Percentiles rank a stretch among this genome's conserved stretches.
phyloP scores from a whole-genome alignment of 2,113 vertebrate genomes.

The Sapajus apella region DNA sequence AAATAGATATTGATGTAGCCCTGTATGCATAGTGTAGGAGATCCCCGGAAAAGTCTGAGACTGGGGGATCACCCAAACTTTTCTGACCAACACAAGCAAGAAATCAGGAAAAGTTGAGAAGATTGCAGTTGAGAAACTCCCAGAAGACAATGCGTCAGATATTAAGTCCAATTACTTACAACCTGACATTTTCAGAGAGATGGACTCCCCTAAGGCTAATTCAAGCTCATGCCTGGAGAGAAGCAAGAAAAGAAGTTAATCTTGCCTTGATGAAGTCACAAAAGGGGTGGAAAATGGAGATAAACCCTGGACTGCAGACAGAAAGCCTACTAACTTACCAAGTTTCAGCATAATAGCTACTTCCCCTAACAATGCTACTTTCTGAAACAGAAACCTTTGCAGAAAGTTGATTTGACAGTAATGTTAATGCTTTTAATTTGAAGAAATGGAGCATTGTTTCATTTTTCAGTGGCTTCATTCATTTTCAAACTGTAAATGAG shows the following conservation, averaged over 20 bases:
- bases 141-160: background rate
- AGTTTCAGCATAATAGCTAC: background rate
- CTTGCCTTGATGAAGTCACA: background rate
- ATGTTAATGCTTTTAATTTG: constrained; percentile 21
- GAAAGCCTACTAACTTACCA: background rate
- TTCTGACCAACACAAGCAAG: background rate
- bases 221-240: background rate
- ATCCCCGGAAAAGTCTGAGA: background rate
- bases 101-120: background rate
- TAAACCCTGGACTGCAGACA: background rate
- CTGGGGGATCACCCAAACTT: too few relatives aligned
- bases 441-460: background rate
- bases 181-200: background rate
- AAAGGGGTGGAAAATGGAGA: background rate
- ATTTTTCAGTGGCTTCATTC: background rate
- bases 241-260: background rate
- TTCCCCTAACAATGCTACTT: background rate
- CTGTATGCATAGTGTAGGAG: accelerated
- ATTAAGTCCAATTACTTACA: background rate
- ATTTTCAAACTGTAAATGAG: constrained; percentile 38
- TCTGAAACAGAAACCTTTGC: background rate
- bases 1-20: background rate
- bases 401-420: background rate
- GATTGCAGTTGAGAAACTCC: background rate
- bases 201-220: background rate